Base-by-base conservation (phyloP, 92 coral and sea anemone species). In the Galaxea fascicularis region DNA sequence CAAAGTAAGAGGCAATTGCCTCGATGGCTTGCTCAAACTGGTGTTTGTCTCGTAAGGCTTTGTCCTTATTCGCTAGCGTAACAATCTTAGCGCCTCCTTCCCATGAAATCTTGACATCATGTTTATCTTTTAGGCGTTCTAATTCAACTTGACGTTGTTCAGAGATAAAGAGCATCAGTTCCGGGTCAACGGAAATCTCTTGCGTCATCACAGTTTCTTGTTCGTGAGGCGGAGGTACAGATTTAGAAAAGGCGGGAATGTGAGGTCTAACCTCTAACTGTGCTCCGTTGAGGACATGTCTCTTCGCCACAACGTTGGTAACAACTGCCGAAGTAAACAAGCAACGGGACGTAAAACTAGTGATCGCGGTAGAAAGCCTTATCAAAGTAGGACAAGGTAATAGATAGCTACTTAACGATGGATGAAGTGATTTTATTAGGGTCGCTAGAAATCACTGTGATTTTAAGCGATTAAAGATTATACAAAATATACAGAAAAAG, bases 21-120 rank as follows among this genome's bases (percentile, higher is more conserved):
- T 46, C 39, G 18, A 22, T 74, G 17, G 79, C 80, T 1, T 59
- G 20, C n/a, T 82, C 84, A 58, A 85, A 82, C 10, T n/a, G 77
- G 24, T 64, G 25, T 41, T 68, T 76, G 11, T 88, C 84, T 22
- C 67, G 46, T 85, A 80, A 22, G 30, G 44, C 22, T 28, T 10
- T 26, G 28, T 88, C 71, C 8, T 8, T 18, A 24, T 73, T 47
- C 29, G 20, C 49, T 14, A 88, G 57, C 1, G 51, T 49, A 52
- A 82, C 39, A 28, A 51, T 80, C 0, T 53, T 71, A 16, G 58
- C 7, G 30, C 82, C 77, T 67, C 57, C 51, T 67, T 82, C 53
- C 87, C 71, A 75, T 26, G 20, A 45, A 17, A 47, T 29, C 51
- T 46, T 45, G 14, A 57, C 84, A 5, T 41, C 72, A 49, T 63